Conservation (phyloP, 2,113 vertebrate species). For the Phrynosoma platyrhinos region DNA sequence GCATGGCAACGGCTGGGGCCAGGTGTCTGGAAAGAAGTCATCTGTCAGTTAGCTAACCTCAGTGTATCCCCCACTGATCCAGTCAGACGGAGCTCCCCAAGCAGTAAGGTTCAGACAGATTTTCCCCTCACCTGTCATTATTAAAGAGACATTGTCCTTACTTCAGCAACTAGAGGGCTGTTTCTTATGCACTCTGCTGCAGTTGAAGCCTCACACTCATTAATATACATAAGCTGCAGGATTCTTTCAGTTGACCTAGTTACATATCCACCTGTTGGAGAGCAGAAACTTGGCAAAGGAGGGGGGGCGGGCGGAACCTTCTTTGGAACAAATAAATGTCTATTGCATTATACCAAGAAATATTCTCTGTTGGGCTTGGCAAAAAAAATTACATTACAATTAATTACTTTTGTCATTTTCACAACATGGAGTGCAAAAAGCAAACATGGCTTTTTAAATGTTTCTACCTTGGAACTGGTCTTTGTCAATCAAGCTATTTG, state of each 20-base stretch:
- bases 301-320: background rate
- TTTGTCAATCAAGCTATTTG: background rate
- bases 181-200: slow-evolving; percentile 44
- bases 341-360: background rate
- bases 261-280: slow-evolving; percentile 51
- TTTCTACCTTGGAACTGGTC: background rate
- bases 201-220: slow-evolving; percentile 51
- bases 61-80: rapidly evolving
- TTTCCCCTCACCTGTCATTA: slow-evolving; percentile 48
- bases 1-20: background rate
- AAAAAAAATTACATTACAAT: background rate
- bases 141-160: slow-evolving; percentile 46
- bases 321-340: background rate
- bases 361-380: background rate
- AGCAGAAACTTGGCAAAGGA: slow-evolving; percentile 30
- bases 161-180: slow-evolving; percentile 51
- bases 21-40: slow-evolving; percentile 28
- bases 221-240: slow-evolving; percentile 50
- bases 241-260: slow-evolving; percentile 64
- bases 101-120: slow-evolving; percentile 28
- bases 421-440: background rate
- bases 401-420: background rate
- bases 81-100: rapidly evolving
- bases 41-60: slow-evolving; percentile 30
- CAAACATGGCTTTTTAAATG: background rate